Percentiles rank a stretch among this genome's conserved stretches.
Conservation (phyloP, 2,113 vertebrate genomes). For the Ranitomeya variabilis region DNA sequence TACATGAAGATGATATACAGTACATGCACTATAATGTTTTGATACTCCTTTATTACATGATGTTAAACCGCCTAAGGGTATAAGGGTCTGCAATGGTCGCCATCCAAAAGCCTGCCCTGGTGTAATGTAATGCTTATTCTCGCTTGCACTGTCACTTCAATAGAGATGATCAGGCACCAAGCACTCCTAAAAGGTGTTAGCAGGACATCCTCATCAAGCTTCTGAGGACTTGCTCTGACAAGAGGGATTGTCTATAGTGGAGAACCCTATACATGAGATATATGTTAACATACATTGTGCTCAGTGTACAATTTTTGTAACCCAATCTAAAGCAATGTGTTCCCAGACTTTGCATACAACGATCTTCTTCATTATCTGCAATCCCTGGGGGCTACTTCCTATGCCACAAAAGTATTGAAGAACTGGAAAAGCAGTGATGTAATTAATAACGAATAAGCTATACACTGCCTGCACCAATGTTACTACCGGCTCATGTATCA, state of each 20-base stretch:
- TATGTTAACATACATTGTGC: not conserved
- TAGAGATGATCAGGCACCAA: too few species aligned
- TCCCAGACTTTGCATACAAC: slow-evolving; percentile 11
- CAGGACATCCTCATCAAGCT: not conserved
- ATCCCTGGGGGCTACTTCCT: slow-evolving; percentile 9
- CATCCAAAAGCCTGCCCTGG: too few species aligned
- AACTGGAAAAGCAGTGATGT: slow-evolving; percentile 17
- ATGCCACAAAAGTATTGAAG: slow-evolving; percentile 23
- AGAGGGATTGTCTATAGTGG: not conserved
- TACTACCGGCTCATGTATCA: not conserved
- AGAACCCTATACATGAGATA: not conserved
- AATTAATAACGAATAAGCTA: slow-evolving; percentile 18
- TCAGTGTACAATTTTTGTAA: not conserved
- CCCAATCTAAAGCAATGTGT: not conserved
- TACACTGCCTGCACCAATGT: not conserved
- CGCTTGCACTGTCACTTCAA: too few species aligned
- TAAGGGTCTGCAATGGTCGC: too few species aligned
- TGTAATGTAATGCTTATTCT: too few species aligned
- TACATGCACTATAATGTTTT: too few species aligned
- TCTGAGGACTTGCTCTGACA: not conserved
- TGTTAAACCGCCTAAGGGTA: too few species aligned
- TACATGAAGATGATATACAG: too few species aligned
- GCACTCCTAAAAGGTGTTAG: not conserved
- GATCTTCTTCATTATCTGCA: slow-evolving; percentile 22
- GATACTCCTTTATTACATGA: too few species aligned